Percentiles rank a stretch among this genome's conserved stretches.
Evolutionary conservation across 2,888 invertebrate species (phyloP).

Genomic region (Rosalia funebris): DNA sequence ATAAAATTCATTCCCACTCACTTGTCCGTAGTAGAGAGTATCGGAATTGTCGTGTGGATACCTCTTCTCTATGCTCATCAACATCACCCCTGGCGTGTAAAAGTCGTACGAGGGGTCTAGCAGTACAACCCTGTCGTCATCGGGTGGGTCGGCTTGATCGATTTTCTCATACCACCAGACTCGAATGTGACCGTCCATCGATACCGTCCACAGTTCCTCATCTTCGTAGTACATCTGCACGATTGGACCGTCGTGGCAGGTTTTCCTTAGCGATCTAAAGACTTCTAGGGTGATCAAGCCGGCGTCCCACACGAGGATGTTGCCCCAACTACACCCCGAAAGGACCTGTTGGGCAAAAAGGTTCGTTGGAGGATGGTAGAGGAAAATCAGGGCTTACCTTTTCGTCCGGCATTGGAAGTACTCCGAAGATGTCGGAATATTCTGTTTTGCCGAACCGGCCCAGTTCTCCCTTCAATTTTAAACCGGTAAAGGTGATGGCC

Average conservation of each 20-base stretch:
- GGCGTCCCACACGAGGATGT: slow-evolving; percentile 90
- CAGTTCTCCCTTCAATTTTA: slow-evolving; percentile 88
- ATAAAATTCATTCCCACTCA: too few species aligned
- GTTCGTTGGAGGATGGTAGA: too few species aligned
- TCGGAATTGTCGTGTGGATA: slow-evolving; percentile 58
- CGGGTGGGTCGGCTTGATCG: slow-evolving; percentile 86
- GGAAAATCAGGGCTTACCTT: too few species aligned
- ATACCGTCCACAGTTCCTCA: slow-evolving; percentile 63
- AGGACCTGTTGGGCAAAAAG: too few species aligned
- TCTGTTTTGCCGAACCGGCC: slow-evolving; percentile 93
- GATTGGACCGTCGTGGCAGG: slow-evolving; percentile 82
- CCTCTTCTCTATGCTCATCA: slow-evolving; percentile 68
- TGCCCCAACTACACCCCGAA: slow-evolving; percentile 91
- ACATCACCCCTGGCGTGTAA: slow-evolving; percentile 64
- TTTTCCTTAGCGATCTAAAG: slow-evolving; percentile 74
- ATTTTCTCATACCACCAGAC: slow-evolving; percentile 93
- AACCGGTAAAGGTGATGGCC: slow-evolving; percentile 88
- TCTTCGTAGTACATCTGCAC: slow-evolving; percentile 68
- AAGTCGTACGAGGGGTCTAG: slow-evolving; percentile 89
- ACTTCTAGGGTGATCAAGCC: slow-evolving; percentile 89
- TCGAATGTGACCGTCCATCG: slow-evolving; percentile 80
- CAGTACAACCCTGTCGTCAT: slow-evolving; percentile 82
- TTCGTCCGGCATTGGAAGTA: slow-evolving; percentile 88
- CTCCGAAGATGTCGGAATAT: slow-evolving; percentile 87
- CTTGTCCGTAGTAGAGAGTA: slow-evolving; percentile 80